Evolutionary conservation across 2,113 vertebrate species (phyloP).

Genomic region (Campylomormyrus numenius): DNA sequence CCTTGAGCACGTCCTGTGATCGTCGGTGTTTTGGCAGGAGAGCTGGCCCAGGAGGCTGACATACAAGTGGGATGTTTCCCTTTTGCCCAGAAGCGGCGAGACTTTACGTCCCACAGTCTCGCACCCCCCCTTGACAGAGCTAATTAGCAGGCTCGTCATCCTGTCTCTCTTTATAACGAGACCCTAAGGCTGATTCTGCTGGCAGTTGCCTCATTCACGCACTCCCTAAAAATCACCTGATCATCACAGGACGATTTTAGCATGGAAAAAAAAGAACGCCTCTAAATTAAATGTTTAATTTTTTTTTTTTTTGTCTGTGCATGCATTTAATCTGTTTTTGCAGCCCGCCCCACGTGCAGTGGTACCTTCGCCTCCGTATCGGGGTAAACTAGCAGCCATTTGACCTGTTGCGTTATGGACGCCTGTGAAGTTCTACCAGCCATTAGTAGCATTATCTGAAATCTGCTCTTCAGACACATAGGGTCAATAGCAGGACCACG

Average conservation of each 20-base stretch:
- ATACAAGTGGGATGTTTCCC: background rate
- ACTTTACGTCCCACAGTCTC: background rate
- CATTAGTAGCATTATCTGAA: background rate
- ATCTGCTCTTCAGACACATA: background rate
- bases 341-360: background rate
- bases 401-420: background rate
- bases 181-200: background rate
- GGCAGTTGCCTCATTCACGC: background rate
- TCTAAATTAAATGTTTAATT: background rate
- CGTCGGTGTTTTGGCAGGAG: background rate
- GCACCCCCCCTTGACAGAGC: background rate
- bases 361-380: background rate
- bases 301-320: background rate
- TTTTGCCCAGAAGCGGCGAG: background rate
- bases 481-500: background rate
- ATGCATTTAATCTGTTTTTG: background rate
- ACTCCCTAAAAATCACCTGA: constrained; percentile 7
- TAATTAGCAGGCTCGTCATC: background rate
- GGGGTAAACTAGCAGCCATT: background rate
- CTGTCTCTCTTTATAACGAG: background rate
- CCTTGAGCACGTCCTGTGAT: background rate
- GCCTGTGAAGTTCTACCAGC: background rate
- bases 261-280: background rate
- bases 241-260: constrained; percentile 2
- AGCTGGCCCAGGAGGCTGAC: background rate